Evolutionary conservation across 2,797 vertebrate species (phyloP).

Genomic region (Carapus acus): DNA sequence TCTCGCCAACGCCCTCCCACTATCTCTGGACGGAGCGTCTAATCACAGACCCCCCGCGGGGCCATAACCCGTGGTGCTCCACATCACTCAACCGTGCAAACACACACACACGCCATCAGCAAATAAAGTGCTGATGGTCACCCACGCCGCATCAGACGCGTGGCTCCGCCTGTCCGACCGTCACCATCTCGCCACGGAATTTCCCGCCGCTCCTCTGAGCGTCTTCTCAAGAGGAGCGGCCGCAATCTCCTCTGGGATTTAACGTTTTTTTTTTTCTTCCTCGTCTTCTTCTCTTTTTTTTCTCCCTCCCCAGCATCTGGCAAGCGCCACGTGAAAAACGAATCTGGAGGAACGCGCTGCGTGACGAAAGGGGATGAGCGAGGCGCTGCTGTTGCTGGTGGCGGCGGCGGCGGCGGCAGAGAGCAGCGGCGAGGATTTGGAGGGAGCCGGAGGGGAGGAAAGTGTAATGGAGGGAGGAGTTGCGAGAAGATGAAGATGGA

Average conservation of each 20-base stretch:
- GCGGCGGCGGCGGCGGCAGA: too few relatives aligned
- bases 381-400: conserved; percentile 15
- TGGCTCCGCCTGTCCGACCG: conserved; percentile 39
- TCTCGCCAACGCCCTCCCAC: conserved; percentile 29
- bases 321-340: conserved; percentile 57
- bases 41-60: conserved; percentile 25
- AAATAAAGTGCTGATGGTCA: conserved; percentile 40
- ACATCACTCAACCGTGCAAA: conserved; percentile 31
- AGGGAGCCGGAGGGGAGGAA: conserved; percentile 24
- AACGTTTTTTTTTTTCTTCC: too few relatives aligned
- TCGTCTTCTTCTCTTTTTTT: too few relatives aligned
- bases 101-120: conserved; percentile 9
- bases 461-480: conserved; percentile 30
- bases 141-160: conserved; percentile 31
- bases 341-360: conserved; percentile 47
- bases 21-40: conserved; percentile 43
- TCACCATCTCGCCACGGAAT: conserved; percentile 36
- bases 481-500: conserved; percentile 13
- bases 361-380: conserved; percentile 52
- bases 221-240: conserved; percentile 30
- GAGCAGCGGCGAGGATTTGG: conserved; percentile 7
- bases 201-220: conserved; percentile 18
- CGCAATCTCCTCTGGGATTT: conserved; percentile 41
- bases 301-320: conserved; percentile 46
- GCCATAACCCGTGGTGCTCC: conserved; percentile 12